A percentile compares a stretch with the other conserved stretches of the same genome.
phyloP scores from a whole-genome alignment of 2,888 invertebrate species.

The Ochropleura plecta region DNA sequence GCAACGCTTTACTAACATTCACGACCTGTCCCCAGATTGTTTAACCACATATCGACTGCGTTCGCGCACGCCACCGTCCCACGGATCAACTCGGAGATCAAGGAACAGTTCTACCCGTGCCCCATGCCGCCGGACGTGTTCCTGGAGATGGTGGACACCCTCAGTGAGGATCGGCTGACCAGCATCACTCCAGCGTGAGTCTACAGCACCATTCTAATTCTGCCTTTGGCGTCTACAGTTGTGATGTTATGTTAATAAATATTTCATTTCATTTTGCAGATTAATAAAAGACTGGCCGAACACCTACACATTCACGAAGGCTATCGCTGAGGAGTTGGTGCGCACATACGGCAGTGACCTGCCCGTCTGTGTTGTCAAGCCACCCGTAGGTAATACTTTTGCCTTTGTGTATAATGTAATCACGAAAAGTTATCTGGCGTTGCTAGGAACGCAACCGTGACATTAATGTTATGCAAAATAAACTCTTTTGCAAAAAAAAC shows the following conservation, averaged over 20 bases:
- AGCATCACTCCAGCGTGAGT: slow-evolving; percentile 50
- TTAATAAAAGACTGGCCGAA: slow-evolving; percentile 53
- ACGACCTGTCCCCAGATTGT: slow-evolving; percentile 62
- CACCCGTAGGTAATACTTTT: slow-evolving; percentile 40
- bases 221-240: background rate
- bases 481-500: too few relatives aligned
- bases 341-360: slow-evolving; percentile 52
- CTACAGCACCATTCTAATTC: background rate
- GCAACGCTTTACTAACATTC: too few relatives aligned
- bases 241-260: background rate
- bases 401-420: background rate
- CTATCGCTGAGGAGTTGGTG: slow-evolving; percentile 33
- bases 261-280: slow-evolving; percentile 73
- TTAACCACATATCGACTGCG: slow-evolving; percentile 70
- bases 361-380: slow-evolving; percentile 42
- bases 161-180: slow-evolving; percentile 55
- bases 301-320: slow-evolving; percentile 51
- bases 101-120: slow-evolving; percentile 65
- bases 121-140: slow-evolving; percentile 63
- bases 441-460: too few relatives aligned
- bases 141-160: slow-evolving; percentile 61
- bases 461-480: too few relatives aligned
- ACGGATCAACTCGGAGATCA: slow-evolving; percentile 38
- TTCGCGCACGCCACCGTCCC: slow-evolving; percentile 83
- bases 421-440: too few relatives aligned